A percentile compares a stretch with the other conserved stretches of the same genome.
phyloP scores from a whole-genome alignment of 2,797 vertebrate species.

The Falco cherrug region DNA sequence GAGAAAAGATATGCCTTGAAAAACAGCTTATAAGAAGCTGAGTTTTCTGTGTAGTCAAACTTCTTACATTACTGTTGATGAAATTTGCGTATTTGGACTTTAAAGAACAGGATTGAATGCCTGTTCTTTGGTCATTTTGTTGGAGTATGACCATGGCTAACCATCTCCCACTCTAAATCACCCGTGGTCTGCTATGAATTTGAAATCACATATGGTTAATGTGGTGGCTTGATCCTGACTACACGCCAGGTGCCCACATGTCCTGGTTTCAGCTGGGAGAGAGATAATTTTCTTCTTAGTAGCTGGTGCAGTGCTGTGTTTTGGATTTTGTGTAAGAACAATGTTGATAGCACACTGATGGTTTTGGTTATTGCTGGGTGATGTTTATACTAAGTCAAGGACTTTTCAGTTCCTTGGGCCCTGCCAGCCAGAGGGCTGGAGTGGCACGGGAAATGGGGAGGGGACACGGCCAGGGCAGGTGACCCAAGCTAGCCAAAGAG shows the following conservation, averaged over 20 bases:
- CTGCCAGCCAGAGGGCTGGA: no score
- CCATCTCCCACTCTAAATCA: background rate
- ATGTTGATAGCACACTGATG: no score
- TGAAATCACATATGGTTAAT: background rate
- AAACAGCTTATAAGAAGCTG: background rate
- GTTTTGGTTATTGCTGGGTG: no score
- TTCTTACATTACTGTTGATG: background rate
- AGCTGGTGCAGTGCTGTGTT: no score
- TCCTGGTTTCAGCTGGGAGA: no score
- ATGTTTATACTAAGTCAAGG: no score
- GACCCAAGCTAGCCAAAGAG: no score
- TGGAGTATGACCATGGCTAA: background rate
- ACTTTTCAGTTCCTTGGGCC: no score
- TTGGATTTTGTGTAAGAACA: no score
- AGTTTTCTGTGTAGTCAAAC: background rate
- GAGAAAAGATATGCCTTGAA: background rate
- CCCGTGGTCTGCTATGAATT: background rate
- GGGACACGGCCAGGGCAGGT: no score
- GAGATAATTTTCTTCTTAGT: no score
- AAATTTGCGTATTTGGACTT: background rate
- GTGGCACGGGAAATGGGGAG: no score
- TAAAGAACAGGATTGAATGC: background rate
- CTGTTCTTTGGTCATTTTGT: background rate
- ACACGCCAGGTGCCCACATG: background rate
- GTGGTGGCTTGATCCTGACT: background rate